Conservation (phyloP, 2,888 invertebrate genomes). For the Metellina segmentata region DNA sequence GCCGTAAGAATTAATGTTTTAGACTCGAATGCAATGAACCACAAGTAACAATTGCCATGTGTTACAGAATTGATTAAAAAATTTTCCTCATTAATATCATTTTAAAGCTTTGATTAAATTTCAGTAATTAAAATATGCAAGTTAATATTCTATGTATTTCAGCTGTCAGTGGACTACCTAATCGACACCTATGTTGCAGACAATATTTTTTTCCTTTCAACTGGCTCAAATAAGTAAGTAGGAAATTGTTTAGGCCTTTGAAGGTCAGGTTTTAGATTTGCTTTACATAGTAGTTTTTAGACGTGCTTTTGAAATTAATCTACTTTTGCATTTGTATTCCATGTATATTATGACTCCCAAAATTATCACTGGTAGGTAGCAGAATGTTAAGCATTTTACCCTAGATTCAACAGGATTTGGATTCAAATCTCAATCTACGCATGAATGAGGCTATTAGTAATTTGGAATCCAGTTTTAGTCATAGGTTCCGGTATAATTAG, state of each 20-base stretch:
- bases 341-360: background rate
- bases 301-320: background rate
- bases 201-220: conserved; percentile 25
- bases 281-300: background rate
- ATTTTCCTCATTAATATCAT: background rate
- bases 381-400: background rate
- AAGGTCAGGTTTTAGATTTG: background rate
- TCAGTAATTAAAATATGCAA: too few relatives aligned
- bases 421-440: too few relatives aligned
- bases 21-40: background rate
- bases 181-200: conserved; percentile 28
- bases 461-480: too few relatives aligned
- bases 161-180: conserved; percentile 37
- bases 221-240: conserved; percentile 44
- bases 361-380: background rate
- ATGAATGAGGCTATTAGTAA: too few relatives aligned
- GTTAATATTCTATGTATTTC: conserved; percentile 6
- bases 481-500: too few relatives aligned
- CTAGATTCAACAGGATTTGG: too few relatives aligned
- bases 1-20: too few relatives aligned
- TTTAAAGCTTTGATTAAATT: background rate
- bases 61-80: background rate
- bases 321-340: background rate
- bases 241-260: background rate
- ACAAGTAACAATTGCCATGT: background rate